Evolutionary conservation across 2,888 invertebrate genomes (phyloP), one percentile per base, ranked within the genome.

Genomic region (Chelonus formosanus): DNA sequence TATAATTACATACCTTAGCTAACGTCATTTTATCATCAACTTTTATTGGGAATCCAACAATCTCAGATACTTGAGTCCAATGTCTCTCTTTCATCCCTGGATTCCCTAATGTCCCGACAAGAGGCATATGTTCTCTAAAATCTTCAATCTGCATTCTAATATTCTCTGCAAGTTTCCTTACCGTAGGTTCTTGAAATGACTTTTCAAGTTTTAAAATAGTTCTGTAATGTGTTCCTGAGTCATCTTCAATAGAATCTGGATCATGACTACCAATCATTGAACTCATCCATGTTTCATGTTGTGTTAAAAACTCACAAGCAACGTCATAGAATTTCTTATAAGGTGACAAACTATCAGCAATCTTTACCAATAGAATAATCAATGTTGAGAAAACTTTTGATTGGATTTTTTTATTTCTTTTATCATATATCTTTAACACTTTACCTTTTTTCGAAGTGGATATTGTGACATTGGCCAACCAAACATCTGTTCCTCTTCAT

Each of bases 1-100:
- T 20, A 20, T 20, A 20, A 20, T 20, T 58, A 4, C 34, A 44
- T 70, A 97, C 91, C 84, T 94, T 94, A 62, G 90, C 92, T 43
- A 98, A 85, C 0, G 95, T 93, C 71, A 95, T 86, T 36, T 91
- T 91, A 0, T 92, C 90, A 67, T 96, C 94, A 0, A 96, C 92
- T 68, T 91, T 89, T 50, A 98, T 92, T 0, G 96, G 95, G 83
- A 96, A 96, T 0, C 97, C 97, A 73, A 97, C 94, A 68, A 97
- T 93, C 78, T 97, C 97, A 0, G 97, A 96, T 4, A 98, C 91
- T 85, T 92, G 92, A 78, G 96, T 95, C 97, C 97, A 97, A 83
- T 97, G 97, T 0, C 96, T 89, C 2, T 86, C 88, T 79, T 95
- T 94, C 90, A 98, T 90, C 61, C 96, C 97, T 0, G 97, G 97